Evolutionary conservation across 2,113 vertebrate genomes (phyloP), one percentile per base, ranked within the genome.

Genomic region (Trichomycterus rosablanca): DNA sequence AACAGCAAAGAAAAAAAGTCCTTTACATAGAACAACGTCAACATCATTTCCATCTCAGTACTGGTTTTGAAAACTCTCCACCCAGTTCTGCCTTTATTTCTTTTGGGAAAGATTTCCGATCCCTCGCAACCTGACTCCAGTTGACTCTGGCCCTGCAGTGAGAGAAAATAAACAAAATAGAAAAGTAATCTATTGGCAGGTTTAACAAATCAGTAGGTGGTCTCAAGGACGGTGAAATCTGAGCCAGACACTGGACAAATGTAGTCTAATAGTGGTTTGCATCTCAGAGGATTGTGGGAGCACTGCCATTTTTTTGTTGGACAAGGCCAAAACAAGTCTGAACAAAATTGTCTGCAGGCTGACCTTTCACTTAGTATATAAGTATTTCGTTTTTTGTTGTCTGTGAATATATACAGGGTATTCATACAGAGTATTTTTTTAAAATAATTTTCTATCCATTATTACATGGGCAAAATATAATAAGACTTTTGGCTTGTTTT

Each of bases 91-190:
- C 44, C 59, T 68, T 61, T 28, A 50, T 2, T 44, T 40, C 20
- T 55, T 63, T 56, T 34, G 50, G 52, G 56, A 74, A 67, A 16
- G 49, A 50, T 18, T 32, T 55, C 26, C 52, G 63, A 66, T 42
- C 66, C 34, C 42, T 42, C 24, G 52, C 39, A 66, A 61, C 57
- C 65, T 45, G 65, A 75, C 42, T 61, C 65, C 51, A 2, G 35
- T 35, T 45, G 44, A 22, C 49, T 55, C 43, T 48, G 51, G 66
- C 66, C 22, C 35, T 35, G 23, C 14, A 16, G 42, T 51, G 46
- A 66, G 57, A 45, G 23, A 62, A 75, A 72, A 68, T 49, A 66
- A 71, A 71, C 60, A 71, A 67, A 68, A 43, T 54, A 62, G 51
- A 68, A 62, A 64, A 66, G 62, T 73, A 53, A 61, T 63, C 32